Conservation (phyloP, 2,113 vertebrate species). For the Actinemys pallida region DNA sequence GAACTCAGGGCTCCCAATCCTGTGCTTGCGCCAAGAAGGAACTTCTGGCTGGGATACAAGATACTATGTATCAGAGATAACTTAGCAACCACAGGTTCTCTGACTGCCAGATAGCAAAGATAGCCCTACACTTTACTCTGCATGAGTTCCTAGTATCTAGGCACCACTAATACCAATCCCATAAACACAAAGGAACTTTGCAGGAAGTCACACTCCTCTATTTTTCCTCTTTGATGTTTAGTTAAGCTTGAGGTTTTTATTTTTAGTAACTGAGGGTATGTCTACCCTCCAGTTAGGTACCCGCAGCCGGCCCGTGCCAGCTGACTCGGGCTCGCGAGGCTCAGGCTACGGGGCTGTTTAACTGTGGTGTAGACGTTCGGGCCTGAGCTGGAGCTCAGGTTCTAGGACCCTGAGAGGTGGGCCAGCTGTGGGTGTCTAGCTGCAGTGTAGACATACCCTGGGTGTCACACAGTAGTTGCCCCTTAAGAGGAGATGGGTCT, state of each 20-base stretch:
- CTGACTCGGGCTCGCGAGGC: not conserved
- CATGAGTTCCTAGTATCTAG: not conserved
- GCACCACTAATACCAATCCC: not conserved
- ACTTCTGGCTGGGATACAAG: not conserved
- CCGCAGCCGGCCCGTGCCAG: not conserved
- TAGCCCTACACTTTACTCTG: not conserved
- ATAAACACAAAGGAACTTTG: conserved; percentile 8
- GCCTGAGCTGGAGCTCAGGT: not conserved
- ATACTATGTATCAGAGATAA: not conserved
- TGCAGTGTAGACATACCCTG: not conserved
- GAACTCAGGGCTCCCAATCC: fast-evolving
- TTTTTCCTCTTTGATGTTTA: conserved; percentile 6
- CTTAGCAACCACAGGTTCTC: conserved; percentile 28
- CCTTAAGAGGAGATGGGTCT: not conserved
- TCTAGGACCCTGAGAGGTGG: not conserved
- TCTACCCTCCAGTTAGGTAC: not conserved
- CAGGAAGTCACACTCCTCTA: not conserved
- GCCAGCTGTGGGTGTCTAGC: not conserved
- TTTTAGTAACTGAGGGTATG: not conserved
- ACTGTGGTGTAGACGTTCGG: not conserved
- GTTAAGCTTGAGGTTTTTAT: conserved; percentile 4
- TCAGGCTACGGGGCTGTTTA: not conserved
- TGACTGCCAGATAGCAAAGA: not conserved
- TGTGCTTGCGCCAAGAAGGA: not conserved
- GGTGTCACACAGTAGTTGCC: not conserved